These are phyloP conservation scores for Tenthredo distinguenda DNA, from an alignment of 2,888 invertebrate species.

Conservation along the genomic window DNA sequence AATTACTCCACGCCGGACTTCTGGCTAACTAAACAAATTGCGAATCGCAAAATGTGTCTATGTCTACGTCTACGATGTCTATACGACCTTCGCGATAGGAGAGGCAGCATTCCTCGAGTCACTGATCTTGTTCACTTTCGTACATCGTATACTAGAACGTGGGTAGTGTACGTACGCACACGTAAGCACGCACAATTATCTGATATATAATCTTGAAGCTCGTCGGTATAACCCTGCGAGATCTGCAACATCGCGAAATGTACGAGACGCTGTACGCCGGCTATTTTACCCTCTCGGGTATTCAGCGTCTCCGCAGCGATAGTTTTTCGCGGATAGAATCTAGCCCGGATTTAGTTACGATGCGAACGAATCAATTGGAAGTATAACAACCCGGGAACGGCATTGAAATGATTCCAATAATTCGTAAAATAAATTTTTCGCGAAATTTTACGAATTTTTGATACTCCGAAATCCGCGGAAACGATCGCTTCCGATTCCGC, in stretches of 20 bases:
- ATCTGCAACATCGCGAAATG: background rate
- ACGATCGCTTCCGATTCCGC: too few relatives aligned
- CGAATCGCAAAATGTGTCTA: background rate
- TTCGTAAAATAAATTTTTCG: too few relatives aligned
- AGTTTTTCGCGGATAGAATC: background rate
- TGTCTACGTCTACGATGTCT: background rate
- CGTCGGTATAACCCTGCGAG: background rate
- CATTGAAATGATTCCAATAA: too few relatives aligned
- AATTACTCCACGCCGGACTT: background rate
- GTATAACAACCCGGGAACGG: too few relatives aligned
- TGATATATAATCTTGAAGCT: background rate
- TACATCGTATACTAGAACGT: background rate
- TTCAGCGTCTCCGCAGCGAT: background rate
- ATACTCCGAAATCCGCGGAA: too few relatives aligned
- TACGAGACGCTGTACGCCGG: background rate
- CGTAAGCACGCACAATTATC: conserved; percentile 19
- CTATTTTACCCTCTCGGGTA: background rate
- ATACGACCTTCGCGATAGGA: conserved; percentile 41
- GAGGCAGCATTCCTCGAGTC: conserved; percentile 41
- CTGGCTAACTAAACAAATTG: background rate
- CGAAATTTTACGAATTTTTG: too few relatives aligned
- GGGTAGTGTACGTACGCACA: background rate
- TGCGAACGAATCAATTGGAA: too few relatives aligned
- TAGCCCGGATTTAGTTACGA: too few relatives aligned
- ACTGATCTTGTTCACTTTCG: conserved; percentile 35